Evolutionary conservation across 2,888 invertebrate genomes (phyloP), one percentile per base, ranked within the genome.

Genomic region (Neelides folsomi): DNA sequence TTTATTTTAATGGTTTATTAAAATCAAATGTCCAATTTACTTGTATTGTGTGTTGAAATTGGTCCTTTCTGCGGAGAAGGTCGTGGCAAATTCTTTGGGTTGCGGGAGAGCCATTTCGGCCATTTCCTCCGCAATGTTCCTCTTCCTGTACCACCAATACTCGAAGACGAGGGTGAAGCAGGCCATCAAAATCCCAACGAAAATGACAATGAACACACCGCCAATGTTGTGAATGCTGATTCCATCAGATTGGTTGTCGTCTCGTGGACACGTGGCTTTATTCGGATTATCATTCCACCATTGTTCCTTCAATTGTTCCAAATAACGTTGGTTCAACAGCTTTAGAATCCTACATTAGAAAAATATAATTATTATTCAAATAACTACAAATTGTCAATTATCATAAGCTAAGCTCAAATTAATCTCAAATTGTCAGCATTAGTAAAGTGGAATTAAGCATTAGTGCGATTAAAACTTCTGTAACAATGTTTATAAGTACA

Each of bases 191-290:
- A 94, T 92, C 0, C 94, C 94, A 64, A 93, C 90, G 67, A 94
- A 88, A 58, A 97, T 94, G 0, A 97, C 93, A 49, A 97, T 90
- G 69, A 97, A 97, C 0, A 97, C 95, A 1, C 64, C 64, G 44
- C 93, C 95, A 62, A 97, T 97, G 70, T 97, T 97, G 68, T 92
- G 84, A 55, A 97, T 94, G 55, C 92, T 93, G 67, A 97, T 97
- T 46, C 97, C 97, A 68, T 94, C 95, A 2, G 87, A 87, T 68
- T 94, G 90, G 68, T 92, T 87, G 67, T 90, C 88, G 50, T 86
- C 83, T 63, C 86, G 83, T 64, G 87, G 86, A 66, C 90, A 90
- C 51, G 72, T 72, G 65, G 79, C 79, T 36, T 79, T 79, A 7
- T 80, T 78, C 0, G 82, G 83, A 66, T 92, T 92, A 58, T 83